Conservation (phyloP, 2,888 invertebrate species). For the Lottia gigantea region DNA sequence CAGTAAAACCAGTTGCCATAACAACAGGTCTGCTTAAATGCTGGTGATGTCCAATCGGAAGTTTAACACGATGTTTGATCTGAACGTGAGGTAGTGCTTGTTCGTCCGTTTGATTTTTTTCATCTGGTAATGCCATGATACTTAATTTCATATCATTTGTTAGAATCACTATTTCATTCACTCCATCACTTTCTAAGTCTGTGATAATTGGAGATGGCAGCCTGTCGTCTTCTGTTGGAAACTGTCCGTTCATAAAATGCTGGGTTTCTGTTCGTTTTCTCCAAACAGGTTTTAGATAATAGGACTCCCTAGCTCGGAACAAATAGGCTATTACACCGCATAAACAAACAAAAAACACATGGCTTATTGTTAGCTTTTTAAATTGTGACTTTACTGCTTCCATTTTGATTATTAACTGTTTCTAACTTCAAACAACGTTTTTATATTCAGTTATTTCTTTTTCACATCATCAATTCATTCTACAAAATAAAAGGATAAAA, state of each 20-base stretch:
- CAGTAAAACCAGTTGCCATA: conserved; percentile 59
- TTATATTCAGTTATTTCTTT: too few species aligned
- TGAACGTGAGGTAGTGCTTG: conserved; percentile 58
- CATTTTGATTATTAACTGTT: conserved; percentile 7
- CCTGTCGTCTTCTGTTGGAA: conserved; percentile 45
- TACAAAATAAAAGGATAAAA: too few species aligned
- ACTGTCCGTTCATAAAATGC: conserved; percentile 50
- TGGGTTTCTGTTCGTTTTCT: conserved; percentile 51
- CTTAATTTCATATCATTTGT: conserved; percentile 56
- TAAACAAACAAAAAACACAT: conserved; percentile 50
- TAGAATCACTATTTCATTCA: conserved; percentile 60
- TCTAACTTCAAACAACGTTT: too few species aligned
- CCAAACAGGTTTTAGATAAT: conserved; percentile 61
- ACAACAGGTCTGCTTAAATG: conserved; percentile 48
- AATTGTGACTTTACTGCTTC: conserved; percentile 18
- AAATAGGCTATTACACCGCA: conserved; percentile 59
- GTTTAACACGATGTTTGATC: conserved; percentile 49
- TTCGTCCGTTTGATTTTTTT: conserved; percentile 36
- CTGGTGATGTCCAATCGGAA: conserved; percentile 37
- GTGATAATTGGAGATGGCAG: conserved; percentile 59
- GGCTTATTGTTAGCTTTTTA: conserved; percentile 29
- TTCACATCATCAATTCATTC: too few species aligned
- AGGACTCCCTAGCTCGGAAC: conserved; percentile 56
- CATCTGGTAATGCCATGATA: conserved; percentile 52
- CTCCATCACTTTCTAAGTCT: conserved; percentile 63